Evolutionary conservation across 2,797 vertebrate species (phyloP).

Genomic region (Muscicapa comitata): DNA sequence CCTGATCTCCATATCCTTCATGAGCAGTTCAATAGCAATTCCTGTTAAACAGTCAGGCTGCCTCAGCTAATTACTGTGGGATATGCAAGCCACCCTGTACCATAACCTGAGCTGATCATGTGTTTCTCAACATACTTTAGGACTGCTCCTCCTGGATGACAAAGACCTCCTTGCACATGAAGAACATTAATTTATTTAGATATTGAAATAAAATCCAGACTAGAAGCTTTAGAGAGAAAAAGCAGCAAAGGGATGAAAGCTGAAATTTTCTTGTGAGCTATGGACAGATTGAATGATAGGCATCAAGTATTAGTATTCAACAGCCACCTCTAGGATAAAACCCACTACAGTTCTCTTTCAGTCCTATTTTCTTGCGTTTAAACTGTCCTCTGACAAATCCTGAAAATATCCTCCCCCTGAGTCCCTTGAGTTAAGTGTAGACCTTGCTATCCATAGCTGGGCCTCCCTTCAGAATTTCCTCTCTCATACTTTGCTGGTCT

Average conservation of each 20-base stretch:
- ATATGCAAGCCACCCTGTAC: not conserved
- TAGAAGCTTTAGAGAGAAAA: not conserved
- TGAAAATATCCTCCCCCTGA: not conserved
- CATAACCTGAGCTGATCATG: not conserved
- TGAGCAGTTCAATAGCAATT: not conserved
- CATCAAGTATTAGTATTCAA: not conserved
- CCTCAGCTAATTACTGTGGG: not conserved
- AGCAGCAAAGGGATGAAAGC: not conserved
- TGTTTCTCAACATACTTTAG: not conserved
- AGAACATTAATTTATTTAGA: not conserved
- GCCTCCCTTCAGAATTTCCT: not conserved
- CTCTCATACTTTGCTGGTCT: not conserved
- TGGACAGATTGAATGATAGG: not conserved
- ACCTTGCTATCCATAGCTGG: not conserved
- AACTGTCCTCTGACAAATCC: not conserved
- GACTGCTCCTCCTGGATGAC: not conserved
- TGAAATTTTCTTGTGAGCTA: not conserved
- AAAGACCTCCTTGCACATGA: not conserved
- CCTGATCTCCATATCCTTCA: slow-evolving; percentile 6
- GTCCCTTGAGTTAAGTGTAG: not conserved
- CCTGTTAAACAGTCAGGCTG: not conserved
- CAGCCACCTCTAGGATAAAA: not conserved
- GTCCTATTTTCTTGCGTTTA: not conserved
- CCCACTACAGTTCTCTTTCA: not conserved
- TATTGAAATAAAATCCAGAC: not conserved